Conservation (phyloP, 1,140 invertebrate species). For the Nautilus pompilius region DNA sequence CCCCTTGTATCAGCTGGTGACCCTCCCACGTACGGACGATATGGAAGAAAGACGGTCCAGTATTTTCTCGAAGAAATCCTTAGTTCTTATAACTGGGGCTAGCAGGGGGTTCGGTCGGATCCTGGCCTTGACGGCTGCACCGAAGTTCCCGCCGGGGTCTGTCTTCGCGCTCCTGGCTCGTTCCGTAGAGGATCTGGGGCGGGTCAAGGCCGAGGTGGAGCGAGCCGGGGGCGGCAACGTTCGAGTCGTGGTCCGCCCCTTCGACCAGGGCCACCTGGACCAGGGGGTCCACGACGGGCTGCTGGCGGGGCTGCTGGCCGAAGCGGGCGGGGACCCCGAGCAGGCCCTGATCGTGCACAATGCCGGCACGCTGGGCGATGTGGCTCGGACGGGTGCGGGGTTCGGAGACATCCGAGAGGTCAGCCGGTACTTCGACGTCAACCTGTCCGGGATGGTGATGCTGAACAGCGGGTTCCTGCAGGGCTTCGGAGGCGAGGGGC, state of each 20-base stretch:
- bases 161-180: slow-evolving; percentile 74
- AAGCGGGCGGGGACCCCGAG: slow-evolving; percentile 60
- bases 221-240: slow-evolving; percentile 17
- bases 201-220: slow-evolving; percentile 61
- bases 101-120: slow-evolving; percentile 82
- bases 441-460: slow-evolving; percentile 73
- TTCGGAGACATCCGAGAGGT: slow-evolving; percentile 57
- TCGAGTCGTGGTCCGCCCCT: slow-evolving; percentile 19
- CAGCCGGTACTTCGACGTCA: slow-evolving; percentile 69
- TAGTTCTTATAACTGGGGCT: slow-evolving; percentile 79
- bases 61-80: too few relatives aligned
- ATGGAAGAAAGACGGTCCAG: too few relatives aligned
- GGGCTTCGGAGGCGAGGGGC: slow-evolving; percentile 53
- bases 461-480: slow-evolving; percentile 76
- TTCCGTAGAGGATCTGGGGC: slow-evolving; percentile 59
- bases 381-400: slow-evolving; percentile 61
- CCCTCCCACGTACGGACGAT: too few relatives aligned
- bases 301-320: slow-evolving; percentile 60
- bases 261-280: slow-evolving; percentile 52
- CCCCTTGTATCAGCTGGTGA: too few relatives aligned
- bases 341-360: slow-evolving; percentile 81
- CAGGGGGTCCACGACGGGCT: slow-evolving; percentile 36
- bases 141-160: slow-evolving; percentile 64
- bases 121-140: slow-evolving; percentile 70
- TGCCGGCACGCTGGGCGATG: slow-evolving; percentile 80